Base-by-base conservation (phyloP, 2,888 invertebrate genomes). In the Creontiades dilutus region DNA sequence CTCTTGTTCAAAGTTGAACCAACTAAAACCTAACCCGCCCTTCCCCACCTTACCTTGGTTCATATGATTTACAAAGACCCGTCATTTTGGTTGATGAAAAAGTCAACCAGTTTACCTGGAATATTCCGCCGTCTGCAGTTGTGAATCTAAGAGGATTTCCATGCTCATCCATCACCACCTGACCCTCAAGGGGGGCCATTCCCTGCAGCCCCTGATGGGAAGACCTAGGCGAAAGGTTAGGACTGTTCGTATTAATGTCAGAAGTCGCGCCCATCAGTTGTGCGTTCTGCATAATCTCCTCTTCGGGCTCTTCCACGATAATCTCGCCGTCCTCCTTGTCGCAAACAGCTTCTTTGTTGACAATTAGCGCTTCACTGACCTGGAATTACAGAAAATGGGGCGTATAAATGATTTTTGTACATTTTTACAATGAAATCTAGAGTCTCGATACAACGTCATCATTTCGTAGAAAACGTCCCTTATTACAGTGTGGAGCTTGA, bases 101-200 rank as follows among this genome's bases (percentile, higher is more conserved):
- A 37, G 7, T 37, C 37, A 4, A 37, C 37, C 28, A 82, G 11
- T 37, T 75, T 90, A 91, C 95, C 80, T 95, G 95, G 46, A 96
- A 94, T 89, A 95, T 94, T 81, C 95, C 95, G 37, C 96, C 96
- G 92, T 96, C 96, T 91, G 95, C 95, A 93, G 96, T 95, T 0
- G 96, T 95, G 92, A 96, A 94, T 92, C 95, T 95, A 86, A 95
- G 93, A 0, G 95, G 95, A 93, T 96, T 96, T 46, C 96, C 96
- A 89, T 95, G 94, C 92, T 95, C 95, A 93, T 96, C 96, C 0
- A 95, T 95, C 90, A 96, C 95, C 5, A 86, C 76, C 23, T 86
- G 86, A 27, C 68, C 23, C 27, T 68, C 68, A 23, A 68, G 68
- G 13, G 68, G 27, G 23, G 68, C 23, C 68, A 68, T 68, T 68